phyloP scores from a whole-genome alignment of 1,140 invertebrate species.

The Drosophila nigromelanica region DNA sequence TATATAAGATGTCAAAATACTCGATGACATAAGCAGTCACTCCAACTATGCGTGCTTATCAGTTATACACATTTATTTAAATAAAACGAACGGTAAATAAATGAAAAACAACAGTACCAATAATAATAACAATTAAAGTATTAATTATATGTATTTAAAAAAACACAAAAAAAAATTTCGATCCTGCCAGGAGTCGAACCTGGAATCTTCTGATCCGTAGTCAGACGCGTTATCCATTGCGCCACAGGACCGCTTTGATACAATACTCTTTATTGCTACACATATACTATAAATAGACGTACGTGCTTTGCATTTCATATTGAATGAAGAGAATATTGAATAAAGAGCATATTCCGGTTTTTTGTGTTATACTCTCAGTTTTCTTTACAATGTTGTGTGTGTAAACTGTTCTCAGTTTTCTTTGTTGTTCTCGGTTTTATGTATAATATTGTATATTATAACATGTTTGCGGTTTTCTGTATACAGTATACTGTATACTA shows the following conservation, averaged over 20 bases:
- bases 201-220: slow-evolving; percentile 90
- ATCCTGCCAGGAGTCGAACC: slow-evolving; percentile 89
- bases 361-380: not conserved
- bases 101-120: too few relatives aligned
- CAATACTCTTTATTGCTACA: not conserved
- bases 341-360: slow-evolving; percentile 28
- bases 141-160: not conserved
- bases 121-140: not conserved
- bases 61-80: too few relatives aligned
- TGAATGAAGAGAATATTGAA: slow-evolving; percentile 3
- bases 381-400: not conserved
- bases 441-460: not conserved
- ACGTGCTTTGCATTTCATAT: not conserved
- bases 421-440: not conserved
- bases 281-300: slow-evolving; percentile 24
- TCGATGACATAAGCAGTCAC: too few relatives aligned
- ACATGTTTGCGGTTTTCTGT: not conserved
- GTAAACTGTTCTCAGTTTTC: not conserved
- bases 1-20: too few relatives aligned
- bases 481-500: too few relatives aligned
- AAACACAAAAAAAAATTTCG: slow-evolving; percentile 53
- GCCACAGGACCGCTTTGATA: slow-evolving; percentile 86
- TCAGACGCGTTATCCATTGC: slow-evolving; percentile 90
- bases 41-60: too few relatives aligned
- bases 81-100: too few relatives aligned